Percentiles rank a stretch among this genome's conserved stretches.
phyloP scores from a whole-genome alignment of 2,113 vertebrate genomes.

The Bostrychus sinensis region DNA sequence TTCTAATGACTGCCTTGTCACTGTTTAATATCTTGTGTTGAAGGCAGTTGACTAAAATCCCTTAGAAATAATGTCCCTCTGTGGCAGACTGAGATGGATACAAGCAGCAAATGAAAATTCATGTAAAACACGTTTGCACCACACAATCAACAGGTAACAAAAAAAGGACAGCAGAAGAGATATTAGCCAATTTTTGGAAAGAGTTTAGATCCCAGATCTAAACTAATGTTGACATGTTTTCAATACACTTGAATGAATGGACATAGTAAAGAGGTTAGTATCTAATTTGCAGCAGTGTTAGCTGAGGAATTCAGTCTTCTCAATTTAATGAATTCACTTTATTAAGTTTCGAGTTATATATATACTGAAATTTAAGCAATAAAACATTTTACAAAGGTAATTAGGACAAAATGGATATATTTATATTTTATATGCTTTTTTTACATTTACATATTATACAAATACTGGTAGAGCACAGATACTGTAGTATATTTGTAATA shows the following conservation, averaged over 20 bases:
- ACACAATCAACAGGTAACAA: slow-evolving; percentile 6
- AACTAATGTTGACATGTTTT: slow-evolving; percentile 8
- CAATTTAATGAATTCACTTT: slow-evolving; percentile 64
- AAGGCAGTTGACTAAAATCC: neutral
- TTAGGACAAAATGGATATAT: neutral
- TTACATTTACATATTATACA: slow-evolving; percentile 17
- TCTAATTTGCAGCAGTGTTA: slow-evolving; percentile 40
- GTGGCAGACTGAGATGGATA: neutral
- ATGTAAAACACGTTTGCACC: slow-evolving; percentile 15
- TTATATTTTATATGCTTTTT: slow-evolving; percentile 1
- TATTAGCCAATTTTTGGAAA: slow-evolving; percentile 12
- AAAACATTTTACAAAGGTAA: slow-evolving; percentile 22
- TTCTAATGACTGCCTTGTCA: neutral
- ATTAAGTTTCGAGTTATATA: slow-evolving; percentile 67
- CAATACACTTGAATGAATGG: neutral
- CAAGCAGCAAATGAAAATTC: slow-evolving; percentile 16
- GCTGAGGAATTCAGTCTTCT: slow-evolving; percentile 74
- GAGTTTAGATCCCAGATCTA: neutral
- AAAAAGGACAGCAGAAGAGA: slow-evolving; percentile 5
- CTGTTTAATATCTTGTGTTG: neutral
- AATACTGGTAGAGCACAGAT: slow-evolving; percentile 22
- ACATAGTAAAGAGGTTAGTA: slow-evolving; percentile 57
- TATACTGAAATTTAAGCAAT: slow-evolving; percentile 35
- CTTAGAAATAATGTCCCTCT: neutral
- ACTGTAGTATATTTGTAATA: slow-evolving; percentile 25